A percentile compares a stretch with the other conserved stretches of the same genome.
These are phyloP conservation scores for Zoanthus sansibaricus DNA, from an alignment of 92 coral and sea anemone species.

Conservation along the genomic window DNA sequence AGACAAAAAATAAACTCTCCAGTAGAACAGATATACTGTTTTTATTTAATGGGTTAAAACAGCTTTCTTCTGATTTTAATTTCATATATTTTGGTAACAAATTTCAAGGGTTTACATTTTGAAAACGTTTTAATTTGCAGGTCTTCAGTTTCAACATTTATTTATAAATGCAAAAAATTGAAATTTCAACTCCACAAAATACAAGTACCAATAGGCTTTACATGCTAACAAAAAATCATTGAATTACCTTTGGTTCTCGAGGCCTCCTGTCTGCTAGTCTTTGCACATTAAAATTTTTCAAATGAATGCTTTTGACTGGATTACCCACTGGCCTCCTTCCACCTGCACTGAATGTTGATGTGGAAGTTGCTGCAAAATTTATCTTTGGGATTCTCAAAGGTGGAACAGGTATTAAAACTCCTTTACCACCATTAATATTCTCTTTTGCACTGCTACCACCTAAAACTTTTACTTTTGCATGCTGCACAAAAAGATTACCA, in stretches of 20 bases:
- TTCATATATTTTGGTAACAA: too few species aligned
- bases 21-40: too few species aligned
- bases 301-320: slow-evolving; percentile 78
- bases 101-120: too few species aligned
- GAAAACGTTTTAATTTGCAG: too few species aligned
- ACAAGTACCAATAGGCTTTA: too few species aligned
- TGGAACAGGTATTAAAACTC: slow-evolving; percentile 56
- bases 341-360: slow-evolving; percentile 94
- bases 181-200: too few species aligned
- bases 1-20: too few species aligned
- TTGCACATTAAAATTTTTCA: slow-evolving; percentile 77
- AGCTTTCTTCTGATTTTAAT: too few species aligned
- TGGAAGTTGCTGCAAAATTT: slow-evolving; percentile 98
- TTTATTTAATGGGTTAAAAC: too few species aligned
- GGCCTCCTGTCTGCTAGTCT: slow-evolving; percentile 77
- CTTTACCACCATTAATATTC: slow-evolving; percentile 60
- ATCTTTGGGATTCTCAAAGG: slow-evolving; percentile 92
- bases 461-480: slow-evolving; percentile 65
- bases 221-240: not conserved
- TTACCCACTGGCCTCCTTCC: slow-evolving; percentile 86
- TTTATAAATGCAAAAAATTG: too few species aligned
- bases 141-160: too few species aligned
- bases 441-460: slow-evolving; percentile 66
- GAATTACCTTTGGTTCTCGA: slow-evolving; percentile 80
- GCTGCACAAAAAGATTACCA: slow-evolving; percentile 65